phyloP scores from a whole-genome alignment of 1,140 invertebrate species.

The Zaprionus nigranus region DNA sequence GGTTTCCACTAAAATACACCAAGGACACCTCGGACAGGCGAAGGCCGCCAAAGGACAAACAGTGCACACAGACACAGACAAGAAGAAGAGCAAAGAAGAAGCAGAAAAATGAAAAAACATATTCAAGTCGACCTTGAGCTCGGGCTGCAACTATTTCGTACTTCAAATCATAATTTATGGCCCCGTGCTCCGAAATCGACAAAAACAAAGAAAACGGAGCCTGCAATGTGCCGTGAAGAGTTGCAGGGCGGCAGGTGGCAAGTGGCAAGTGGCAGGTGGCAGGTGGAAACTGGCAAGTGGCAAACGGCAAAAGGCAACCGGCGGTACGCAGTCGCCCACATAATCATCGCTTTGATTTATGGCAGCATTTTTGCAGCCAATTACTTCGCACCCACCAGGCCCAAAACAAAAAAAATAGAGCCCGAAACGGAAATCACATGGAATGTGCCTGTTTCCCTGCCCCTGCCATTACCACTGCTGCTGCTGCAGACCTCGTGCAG shows the following conservation, averaged over 20 bases:
- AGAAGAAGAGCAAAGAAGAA: neutral
- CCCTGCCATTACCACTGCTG: neutral
- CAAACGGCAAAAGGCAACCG: constrained; percentile 8
- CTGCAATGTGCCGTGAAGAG: constrained; percentile 22
- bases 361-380: constrained; percentile 79
- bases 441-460: constrained; percentile 21
- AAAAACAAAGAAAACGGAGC: constrained; percentile 9
- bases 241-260: constrained; percentile 1
- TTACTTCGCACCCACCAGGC: constrained; percentile 63
- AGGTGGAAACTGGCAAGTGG: neutral
- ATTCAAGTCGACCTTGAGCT: constrained; percentile 24
- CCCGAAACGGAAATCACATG: constrained; percentile 62
- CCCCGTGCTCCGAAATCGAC: constrained; percentile 2
- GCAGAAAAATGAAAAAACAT: neutral
- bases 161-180: constrained; percentile 81
- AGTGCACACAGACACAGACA: constrained; percentile 24
- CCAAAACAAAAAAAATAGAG: constrained; percentile 28
- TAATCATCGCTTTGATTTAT: constrained; percentile 82
- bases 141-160: constrained; percentile 63
- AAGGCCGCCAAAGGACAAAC: constrained; percentile 20
- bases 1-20: constrained; percentile 13
- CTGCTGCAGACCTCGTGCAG: constrained; percentile 18
- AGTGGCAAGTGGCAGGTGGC: constrained; percentile 3
- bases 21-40: constrained; percentile 48
- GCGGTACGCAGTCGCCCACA: constrained; percentile 71